phyloP scores from a whole-genome alignment of 2,888 invertebrate genomes.

The Yponomeuta evonymella region DNA sequence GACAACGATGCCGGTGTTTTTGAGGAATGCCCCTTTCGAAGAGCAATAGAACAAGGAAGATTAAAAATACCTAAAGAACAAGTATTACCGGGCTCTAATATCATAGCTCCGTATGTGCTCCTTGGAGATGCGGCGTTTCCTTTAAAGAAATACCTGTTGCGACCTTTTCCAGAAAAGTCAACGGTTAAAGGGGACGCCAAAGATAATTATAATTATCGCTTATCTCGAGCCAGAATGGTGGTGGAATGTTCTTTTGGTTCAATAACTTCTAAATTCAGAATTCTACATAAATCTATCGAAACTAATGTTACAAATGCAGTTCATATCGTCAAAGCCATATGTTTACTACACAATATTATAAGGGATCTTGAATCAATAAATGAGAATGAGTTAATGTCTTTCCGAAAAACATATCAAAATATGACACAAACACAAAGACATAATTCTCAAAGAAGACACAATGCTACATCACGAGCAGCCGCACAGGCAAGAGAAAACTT shows the following conservation, averaged over 20 bases:
- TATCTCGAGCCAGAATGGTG: conserved; percentile 26
- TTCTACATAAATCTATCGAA: conserved; percentile 26
- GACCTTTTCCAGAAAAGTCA: conserved; percentile 19
- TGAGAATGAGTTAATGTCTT: no score
- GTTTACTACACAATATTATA: conserved; percentile 8
- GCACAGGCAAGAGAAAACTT: no score
- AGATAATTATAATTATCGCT: conserved; percentile 25
- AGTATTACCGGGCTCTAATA: no score
- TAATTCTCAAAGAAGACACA: no score
- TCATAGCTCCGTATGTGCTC: conserved; percentile 18
- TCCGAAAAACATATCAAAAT: no score
- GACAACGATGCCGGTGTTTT: conserved; percentile 26
- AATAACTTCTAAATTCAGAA: conserved; percentile 26
- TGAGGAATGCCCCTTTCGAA: no score
- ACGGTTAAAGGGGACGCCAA: conserved; percentile 22
- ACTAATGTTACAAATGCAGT: conserved; percentile 25
- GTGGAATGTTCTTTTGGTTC: conserved; percentile 27
- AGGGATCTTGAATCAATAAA: no score
- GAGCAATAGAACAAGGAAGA: no score
- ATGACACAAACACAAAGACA: no score
- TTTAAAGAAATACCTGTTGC: conserved; percentile 24
- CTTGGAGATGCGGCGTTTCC: conserved; percentile 25
- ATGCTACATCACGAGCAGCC: no score
- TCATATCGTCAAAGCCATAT: conserved; percentile 26
- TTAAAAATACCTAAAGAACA: no score